Conservation (phyloP, 2,888 invertebrate genomes). For the Aphidoletes aphidimyza region DNA sequence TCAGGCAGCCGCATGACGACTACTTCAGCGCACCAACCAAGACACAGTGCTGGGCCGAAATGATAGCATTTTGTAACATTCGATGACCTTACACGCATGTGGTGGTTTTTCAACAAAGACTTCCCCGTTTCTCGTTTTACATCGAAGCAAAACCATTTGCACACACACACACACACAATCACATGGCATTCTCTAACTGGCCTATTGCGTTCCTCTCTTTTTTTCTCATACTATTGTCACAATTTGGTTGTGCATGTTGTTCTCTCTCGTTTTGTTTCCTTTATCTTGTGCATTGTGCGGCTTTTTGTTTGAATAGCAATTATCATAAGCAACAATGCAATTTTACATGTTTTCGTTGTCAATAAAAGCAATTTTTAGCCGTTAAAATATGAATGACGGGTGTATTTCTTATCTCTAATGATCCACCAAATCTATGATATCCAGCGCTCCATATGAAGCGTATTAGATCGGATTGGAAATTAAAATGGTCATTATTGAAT, state of each 20-base stretch:
- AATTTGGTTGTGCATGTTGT: constrained; percentile 43
- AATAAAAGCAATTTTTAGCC: neutral
- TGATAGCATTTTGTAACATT: constrained; percentile 28
- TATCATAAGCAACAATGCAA: constrained; percentile 26
- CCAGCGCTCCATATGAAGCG: no score
- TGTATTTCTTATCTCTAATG: no score
- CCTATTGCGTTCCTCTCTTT: neutral
- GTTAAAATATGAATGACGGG: neutral
- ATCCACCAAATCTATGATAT: no score
- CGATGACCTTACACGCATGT: constrained; percentile 50
- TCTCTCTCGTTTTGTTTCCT: constrained; percentile 19
- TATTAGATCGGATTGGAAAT: no score
- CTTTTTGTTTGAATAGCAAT: constrained; percentile 27
- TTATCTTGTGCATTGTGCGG: constrained; percentile 33
- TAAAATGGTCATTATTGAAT: no score
- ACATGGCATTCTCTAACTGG: no score
- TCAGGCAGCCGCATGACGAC: no score
- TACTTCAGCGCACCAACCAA: constrained; percentile 51
- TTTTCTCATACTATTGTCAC: neutral
- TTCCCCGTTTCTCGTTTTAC: constrained; percentile 39
- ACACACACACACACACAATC: neutral
- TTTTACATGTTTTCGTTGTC: neutral
- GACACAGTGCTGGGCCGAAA: neutral
- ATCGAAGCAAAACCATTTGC: no score
- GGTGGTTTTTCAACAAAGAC: constrained; percentile 41